Conservation (phyloP, 2,888 invertebrate species). For the Lamellibrachia columna region DNA sequence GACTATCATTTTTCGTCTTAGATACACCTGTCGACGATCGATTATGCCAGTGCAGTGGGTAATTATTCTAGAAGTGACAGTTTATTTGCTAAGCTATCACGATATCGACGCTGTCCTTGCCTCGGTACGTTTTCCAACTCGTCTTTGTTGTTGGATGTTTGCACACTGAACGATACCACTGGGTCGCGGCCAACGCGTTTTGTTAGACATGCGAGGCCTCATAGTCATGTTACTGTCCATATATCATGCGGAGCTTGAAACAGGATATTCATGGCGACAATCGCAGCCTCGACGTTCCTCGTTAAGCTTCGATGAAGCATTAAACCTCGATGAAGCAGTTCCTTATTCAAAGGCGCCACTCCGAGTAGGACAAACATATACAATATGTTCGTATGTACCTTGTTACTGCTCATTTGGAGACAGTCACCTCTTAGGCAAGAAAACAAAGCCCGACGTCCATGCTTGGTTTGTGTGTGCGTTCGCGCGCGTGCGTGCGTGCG, state of each 20-base stretch:
- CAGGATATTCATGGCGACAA: neutral
- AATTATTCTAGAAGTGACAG: neutral
- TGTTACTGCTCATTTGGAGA: neutral
- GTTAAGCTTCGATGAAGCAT: neutral
- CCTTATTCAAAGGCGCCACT: neutral
- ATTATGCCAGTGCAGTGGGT: neutral
- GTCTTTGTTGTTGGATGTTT: neutral
- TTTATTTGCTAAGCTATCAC: neutral
- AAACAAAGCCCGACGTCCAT: neutral
- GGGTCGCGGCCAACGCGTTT: neutral
- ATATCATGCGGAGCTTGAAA: neutral
- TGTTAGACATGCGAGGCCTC: too few relatives aligned
- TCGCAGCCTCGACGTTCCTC: neutral
- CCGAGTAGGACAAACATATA: neutral
- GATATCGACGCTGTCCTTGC: neutral
- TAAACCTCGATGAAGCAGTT: neutral
- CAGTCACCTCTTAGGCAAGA: neutral
- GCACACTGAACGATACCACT: neutral
- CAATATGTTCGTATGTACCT: neutral
- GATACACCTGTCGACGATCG: neutral
- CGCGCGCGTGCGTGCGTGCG: neutral
- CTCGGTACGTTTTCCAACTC: neutral
- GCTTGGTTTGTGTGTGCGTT: neutral
- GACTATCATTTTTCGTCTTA: neutral
- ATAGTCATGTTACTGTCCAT: neutral